phyloP scores from a whole-genome alignment of 1,140 invertebrate genomes.

The Popillia japonica region DNA sequence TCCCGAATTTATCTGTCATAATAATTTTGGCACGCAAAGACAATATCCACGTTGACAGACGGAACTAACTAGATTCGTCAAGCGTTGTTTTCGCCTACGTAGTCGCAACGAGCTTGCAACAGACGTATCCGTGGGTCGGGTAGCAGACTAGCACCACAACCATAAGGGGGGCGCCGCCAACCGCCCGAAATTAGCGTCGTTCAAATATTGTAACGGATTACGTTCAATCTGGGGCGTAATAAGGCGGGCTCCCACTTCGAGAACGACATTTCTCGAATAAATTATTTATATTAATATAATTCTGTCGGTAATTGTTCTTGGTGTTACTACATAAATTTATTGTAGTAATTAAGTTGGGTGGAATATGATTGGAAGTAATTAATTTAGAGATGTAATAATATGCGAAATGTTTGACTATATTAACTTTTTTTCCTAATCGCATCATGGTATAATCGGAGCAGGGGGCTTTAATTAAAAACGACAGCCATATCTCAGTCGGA shows the following conservation, averaged over 20 bases:
- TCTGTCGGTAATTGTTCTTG: neutral
- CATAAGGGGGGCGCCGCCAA: too few relatives aligned
- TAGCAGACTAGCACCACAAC: neutral
- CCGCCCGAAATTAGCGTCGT: neutral
- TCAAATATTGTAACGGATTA: conserved; percentile 19
- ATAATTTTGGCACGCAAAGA: conserved; percentile 7
- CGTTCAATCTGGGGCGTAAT: neutral
- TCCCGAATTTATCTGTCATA: conserved; percentile 36
- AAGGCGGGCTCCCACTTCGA: neutral
- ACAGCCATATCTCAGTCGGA: neutral
- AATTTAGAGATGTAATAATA: too few relatives aligned
- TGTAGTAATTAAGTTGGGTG: neutral
- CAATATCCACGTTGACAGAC: conserved; percentile 31
- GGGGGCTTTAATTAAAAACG: neutral
- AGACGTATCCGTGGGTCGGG: too few relatives aligned
- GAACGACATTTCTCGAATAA: neutral
- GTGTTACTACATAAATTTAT: neutral
- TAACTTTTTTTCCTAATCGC: too few relatives aligned
- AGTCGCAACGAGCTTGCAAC: neutral
- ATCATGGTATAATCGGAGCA: too few relatives aligned
- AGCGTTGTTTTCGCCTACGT: neutral
- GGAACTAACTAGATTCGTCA: conserved; percentile 4
- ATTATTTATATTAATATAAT: conserved; percentile 13
- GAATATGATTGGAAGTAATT: too few relatives aligned
- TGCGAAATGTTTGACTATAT: too few relatives aligned